A percentile compares a stretch with the other conserved stretches of the same genome.
These are phyloP conservation scores for Asobara japonica DNA, from an alignment of 1,140 invertebrate genomes.

Conservation along the genomic window DNA sequence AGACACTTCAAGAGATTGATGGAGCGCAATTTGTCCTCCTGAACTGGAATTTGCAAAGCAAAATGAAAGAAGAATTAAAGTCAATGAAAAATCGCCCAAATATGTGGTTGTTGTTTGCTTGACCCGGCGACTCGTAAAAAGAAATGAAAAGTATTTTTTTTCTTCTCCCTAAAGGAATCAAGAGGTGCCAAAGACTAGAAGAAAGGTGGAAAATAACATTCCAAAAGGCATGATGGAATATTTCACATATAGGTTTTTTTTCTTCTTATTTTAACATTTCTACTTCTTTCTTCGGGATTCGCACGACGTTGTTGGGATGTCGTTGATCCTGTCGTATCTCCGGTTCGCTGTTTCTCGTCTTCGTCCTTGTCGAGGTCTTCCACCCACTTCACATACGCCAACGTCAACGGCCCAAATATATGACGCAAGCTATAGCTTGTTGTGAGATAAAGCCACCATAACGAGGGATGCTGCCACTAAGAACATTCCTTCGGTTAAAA, in stretches of 20 bases:
- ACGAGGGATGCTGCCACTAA: slow-evolving; percentile 6
- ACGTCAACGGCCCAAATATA: slow-evolving; percentile 59
- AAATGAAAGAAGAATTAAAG: too few species aligned
- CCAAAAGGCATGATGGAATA: not conserved
- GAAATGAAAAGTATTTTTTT: not conserved
- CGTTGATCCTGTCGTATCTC: slow-evolving; percentile 23
- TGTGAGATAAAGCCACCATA: slow-evolving; percentile 40
- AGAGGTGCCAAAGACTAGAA: not conserved
- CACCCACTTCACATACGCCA: slow-evolving; percentile 40
- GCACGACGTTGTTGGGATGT: not conserved
- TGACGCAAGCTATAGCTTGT: slow-evolving; percentile 54
- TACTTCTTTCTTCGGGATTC: not conserved
- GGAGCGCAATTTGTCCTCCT: too few species aligned
- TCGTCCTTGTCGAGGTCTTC: slow-evolving; percentile 62
- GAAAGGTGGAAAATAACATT: slow-evolving; percentile 8
- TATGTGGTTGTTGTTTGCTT: too few species aligned
- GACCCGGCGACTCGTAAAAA: too few species aligned
- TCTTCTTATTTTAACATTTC: not conserved
- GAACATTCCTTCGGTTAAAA: not conserved
- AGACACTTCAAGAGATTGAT: too few species aligned
- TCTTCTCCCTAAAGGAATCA: not conserved
- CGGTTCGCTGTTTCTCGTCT: slow-evolving; percentile 30
- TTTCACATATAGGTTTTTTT: not conserved
- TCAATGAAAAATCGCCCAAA: too few species aligned
- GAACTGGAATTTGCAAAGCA: too few species aligned